These are phyloP conservation scores for Diphyllodes magnificus DNA, from an alignment of 2,113 vertebrate genomes.

Conservation along the genomic window DNA sequence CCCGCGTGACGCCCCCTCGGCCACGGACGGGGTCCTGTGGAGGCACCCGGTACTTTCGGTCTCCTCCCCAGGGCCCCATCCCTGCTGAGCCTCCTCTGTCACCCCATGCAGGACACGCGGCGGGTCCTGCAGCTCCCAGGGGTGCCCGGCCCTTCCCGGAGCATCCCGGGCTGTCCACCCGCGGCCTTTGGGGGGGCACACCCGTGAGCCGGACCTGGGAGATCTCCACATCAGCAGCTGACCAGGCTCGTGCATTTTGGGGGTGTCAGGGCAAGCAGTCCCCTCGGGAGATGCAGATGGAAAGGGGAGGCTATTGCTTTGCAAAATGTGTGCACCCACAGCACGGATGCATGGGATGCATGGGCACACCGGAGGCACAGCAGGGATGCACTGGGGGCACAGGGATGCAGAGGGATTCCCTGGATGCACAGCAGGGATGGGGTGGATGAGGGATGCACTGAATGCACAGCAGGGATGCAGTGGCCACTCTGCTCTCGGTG, in stretches of 20 bases:
- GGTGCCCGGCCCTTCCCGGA: neutral
- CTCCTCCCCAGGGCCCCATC: neutral
- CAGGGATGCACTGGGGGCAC: neutral
- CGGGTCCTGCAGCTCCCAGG: neutral
- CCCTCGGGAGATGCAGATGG: neutral
- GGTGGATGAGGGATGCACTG: neutral
- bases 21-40: neutral
- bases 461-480: neutral
- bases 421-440: neutral
- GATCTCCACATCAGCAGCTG: too few relatives aligned
- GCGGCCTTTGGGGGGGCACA: neutral
- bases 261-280: neutral
- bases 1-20: neutral
- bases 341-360: too few relatives aligned
- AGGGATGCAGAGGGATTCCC: neutral
- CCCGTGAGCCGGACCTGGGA: rapidly evolving
- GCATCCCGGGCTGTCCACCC: neutral
- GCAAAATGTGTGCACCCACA: rapidly evolving
- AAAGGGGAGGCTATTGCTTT: neutral
- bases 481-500: rapidly evolving
- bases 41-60: neutral
- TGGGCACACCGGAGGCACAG: neutral
- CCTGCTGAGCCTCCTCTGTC: neutral
- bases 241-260: rapidly evolving
- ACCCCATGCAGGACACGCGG: neutral